Evolutionary conservation across 2,888 invertebrate species (phyloP).

Genomic region (Zootermopsis nevadensis): DNA sequence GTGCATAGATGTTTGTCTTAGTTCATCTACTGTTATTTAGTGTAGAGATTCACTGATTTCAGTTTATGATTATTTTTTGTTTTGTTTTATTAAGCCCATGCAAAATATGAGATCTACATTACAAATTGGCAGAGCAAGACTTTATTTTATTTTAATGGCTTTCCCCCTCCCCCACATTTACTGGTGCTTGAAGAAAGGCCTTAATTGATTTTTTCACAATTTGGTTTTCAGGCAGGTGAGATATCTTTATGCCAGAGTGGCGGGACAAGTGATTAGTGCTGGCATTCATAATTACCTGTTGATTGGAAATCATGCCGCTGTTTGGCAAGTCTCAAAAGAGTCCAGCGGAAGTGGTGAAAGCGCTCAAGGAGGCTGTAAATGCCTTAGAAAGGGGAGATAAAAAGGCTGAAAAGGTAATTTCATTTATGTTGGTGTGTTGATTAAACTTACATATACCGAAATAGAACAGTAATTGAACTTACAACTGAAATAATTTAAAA

Average conservation of each 20-base stretch:
- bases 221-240: neutral
- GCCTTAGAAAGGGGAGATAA: slow-evolving; percentile 95
- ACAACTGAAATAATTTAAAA: too few relatives aligned
- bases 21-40: too few relatives aligned
- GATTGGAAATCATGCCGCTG: slow-evolving; percentile 79
- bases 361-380: slow-evolving; percentile 91
- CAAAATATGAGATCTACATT: neutral
- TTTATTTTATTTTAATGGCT: neutral
- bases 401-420: slow-evolving; percentile 87
- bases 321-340: slow-evolving; percentile 99
- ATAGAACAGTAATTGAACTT: too few relatives aligned
- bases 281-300: neutral
- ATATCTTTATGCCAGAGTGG: slow-evolving; percentile 34
- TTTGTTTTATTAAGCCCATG: neutral
- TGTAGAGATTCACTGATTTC: too few relatives aligned
- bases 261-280: slow-evolving; percentile 21
- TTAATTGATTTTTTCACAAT: neutral
- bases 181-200: neutral
- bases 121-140: neutral
- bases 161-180: neutral
- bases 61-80: too few relatives aligned
- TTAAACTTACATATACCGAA: too few relatives aligned
- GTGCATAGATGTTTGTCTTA: too few relatives aligned
- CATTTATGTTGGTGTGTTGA: too few relatives aligned
- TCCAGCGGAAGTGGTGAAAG: slow-evolving; percentile 96